phyloP scores from a whole-genome alignment of 2,113 vertebrate species.

The Dolichotis patagonum region DNA sequence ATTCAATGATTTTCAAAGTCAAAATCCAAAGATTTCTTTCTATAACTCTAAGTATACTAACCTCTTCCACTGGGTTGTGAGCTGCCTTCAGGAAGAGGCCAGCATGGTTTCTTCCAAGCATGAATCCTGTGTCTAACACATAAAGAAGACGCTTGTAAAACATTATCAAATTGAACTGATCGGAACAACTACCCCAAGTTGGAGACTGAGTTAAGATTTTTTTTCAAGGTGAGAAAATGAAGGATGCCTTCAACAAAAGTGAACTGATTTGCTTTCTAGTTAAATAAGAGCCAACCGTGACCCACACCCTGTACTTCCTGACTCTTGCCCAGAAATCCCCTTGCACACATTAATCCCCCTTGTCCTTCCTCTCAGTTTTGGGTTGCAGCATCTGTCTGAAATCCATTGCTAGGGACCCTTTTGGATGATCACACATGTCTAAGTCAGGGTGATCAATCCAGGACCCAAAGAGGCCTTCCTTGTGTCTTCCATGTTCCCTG shows the following conservation, averaged over 20 bases:
- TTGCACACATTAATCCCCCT: neutral
- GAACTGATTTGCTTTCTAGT: neutral
- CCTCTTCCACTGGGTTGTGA: neutral
- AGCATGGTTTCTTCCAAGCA: neutral
- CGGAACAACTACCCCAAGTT: neutral
- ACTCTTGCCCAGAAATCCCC: neutral
- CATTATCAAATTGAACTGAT: slow-evolving; percentile 9
- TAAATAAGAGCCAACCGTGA: neutral
- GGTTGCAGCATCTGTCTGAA: slow-evolving; percentile 11
- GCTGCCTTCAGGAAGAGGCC: neutral
- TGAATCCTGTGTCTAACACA: neutral
- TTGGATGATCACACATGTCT: neutral
- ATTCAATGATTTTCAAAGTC: neutral
- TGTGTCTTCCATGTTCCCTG: neutral
- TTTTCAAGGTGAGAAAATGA: slow-evolving; percentile 3
- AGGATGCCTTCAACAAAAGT: neutral
- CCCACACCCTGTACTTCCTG: neutral
- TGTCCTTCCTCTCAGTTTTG: neutral
- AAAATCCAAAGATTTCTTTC: too few relatives aligned
- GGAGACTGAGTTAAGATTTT: neutral
- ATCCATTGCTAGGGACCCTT: neutral
- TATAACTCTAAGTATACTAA: neutral
- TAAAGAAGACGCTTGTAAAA: slow-evolving; percentile 3
- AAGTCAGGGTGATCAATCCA: neutral
- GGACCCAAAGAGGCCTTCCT: neutral